A percentile compares a stretch with the other conserved stretches of the same genome.
These are phyloP conservation scores for Labroides dimidiatus DNA, from an alignment of 2,797 vertebrate genomes.

Conservation along the genomic window DNA sequence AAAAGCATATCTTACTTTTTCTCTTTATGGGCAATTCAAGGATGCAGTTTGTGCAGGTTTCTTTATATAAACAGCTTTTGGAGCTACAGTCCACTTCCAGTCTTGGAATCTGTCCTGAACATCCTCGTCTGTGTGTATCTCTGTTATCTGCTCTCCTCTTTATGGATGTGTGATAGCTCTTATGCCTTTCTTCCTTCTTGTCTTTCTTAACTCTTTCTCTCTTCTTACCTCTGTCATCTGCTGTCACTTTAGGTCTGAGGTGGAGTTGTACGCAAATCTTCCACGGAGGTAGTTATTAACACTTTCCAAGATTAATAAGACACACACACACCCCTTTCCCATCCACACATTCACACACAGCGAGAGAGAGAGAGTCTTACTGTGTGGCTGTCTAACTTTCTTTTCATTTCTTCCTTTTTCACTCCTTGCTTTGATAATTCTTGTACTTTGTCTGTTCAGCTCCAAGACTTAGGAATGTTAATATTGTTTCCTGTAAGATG, in stretches of 20 bases:
- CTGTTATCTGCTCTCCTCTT: conserved; percentile 51
- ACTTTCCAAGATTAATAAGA: conserved; percentile 54
- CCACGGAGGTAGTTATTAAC: conserved; percentile 86
- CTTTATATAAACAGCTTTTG: conserved; percentile 33
- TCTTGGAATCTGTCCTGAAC: conserved; percentile 50
- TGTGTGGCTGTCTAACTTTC: conserved; percentile 47
- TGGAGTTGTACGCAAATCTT: conserved; percentile 89
- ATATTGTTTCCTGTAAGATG: conserved; percentile 19
- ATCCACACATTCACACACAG: conserved; percentile 11
- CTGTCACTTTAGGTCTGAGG: conserved; percentile 86
- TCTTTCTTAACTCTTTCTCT: conserved; percentile 65
- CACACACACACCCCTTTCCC: neutral
- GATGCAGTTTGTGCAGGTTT: conserved; percentile 49
- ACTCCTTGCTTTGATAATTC: conserved; percentile 42
- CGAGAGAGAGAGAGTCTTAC: conserved; percentile 18
- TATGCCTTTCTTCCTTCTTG: conserved; percentile 56
- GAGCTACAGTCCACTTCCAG: conserved; percentile 39
- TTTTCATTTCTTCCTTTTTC: conserved; percentile 46
- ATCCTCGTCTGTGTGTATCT: conserved; percentile 42
- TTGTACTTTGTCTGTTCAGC: conserved; percentile 43
- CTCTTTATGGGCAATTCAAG: conserved; percentile 45
- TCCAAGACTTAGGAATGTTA: conserved; percentile 30
- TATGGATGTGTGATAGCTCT: conserved; percentile 67
- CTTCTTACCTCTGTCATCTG: conserved; percentile 71
- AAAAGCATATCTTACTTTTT: conserved; percentile 45